phyloP scores from a whole-genome alignment of 2,888 invertebrate genomes.

The Eulithis testata region DNA sequence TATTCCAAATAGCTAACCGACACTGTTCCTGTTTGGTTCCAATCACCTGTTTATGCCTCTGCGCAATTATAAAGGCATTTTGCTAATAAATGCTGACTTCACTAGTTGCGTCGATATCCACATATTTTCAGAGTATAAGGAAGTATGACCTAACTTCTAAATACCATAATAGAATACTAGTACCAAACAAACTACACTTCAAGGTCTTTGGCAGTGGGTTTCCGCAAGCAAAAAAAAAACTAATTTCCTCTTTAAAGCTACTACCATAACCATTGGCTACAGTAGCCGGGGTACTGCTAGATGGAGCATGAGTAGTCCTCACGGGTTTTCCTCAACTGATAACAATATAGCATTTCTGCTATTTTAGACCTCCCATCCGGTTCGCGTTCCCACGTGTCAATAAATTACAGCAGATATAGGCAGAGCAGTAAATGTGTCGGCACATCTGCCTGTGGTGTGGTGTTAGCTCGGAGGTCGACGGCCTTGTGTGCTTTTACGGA shows the following conservation, averaged over 20 bases:
- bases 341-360: constrained; percentile 6
- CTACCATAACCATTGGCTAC: no score
- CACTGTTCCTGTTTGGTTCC: not conserved
- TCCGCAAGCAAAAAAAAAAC: no score
- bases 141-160: no score
- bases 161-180: no score
- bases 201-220: no score
- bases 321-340: not conserved
- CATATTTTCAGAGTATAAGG: no score
- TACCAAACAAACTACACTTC: no score
- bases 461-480: constrained; percentile 45
- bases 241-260: no score
- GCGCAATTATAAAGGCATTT: no score
- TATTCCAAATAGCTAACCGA: constrained; percentile 14
- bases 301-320: not conserved
- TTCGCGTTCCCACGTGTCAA: constrained; percentile 35
- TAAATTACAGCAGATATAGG: constrained; percentile 32
- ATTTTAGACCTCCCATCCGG: constrained; percentile 31
- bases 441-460: constrained; percentile 39
- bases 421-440: constrained; percentile 43
- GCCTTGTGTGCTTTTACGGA: constrained; percentile 52
- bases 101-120: no score
- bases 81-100: no score
- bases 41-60: not conserved
- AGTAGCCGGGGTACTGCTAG: no score